Conservation (phyloP, 2,113 vertebrate genomes). For the Phasianus colchicus region DNA sequence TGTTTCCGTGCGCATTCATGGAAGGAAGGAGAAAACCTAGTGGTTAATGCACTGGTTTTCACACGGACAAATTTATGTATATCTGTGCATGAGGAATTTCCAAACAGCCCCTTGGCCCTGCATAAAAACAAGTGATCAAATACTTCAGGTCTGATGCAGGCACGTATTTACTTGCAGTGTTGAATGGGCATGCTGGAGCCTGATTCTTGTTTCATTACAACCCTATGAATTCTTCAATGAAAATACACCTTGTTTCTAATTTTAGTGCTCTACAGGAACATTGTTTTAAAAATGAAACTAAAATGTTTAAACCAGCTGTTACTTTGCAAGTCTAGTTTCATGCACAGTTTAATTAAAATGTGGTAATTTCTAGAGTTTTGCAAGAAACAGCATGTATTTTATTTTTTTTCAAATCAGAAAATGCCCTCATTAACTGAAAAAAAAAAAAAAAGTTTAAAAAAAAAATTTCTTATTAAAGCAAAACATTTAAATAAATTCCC, state of each 20-base stretch:
- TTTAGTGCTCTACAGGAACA: not conserved
- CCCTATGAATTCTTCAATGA: not conserved
- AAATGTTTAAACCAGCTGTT: not conserved
- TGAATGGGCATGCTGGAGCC: accelerated
- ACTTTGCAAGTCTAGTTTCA: not conserved
- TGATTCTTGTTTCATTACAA: not conserved
- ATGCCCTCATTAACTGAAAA: not conserved
- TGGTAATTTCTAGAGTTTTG: not conserved
- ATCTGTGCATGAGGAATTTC: not conserved
- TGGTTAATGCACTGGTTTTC: not conserved
- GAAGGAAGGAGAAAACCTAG: not conserved
- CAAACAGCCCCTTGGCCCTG: not conserved
- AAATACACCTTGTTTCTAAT: not conserved
- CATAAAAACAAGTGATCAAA: not conserved
- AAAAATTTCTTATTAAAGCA: not conserved
- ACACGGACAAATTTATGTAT: not conserved
- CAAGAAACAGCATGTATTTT: not conserved
- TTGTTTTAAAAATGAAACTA: not conserved
- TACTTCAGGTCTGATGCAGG: not conserved
- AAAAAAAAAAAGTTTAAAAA: not conserved
- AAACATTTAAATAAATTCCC: not conserved
- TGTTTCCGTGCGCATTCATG: accelerated
- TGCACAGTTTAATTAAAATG: not conserved
- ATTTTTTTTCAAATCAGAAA: not conserved
- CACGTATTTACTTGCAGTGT: not conserved